These are phyloP conservation scores for Epinephelus moara DNA, from an alignment of 2,113 vertebrate species.

Conservation along the genomic window DNA sequence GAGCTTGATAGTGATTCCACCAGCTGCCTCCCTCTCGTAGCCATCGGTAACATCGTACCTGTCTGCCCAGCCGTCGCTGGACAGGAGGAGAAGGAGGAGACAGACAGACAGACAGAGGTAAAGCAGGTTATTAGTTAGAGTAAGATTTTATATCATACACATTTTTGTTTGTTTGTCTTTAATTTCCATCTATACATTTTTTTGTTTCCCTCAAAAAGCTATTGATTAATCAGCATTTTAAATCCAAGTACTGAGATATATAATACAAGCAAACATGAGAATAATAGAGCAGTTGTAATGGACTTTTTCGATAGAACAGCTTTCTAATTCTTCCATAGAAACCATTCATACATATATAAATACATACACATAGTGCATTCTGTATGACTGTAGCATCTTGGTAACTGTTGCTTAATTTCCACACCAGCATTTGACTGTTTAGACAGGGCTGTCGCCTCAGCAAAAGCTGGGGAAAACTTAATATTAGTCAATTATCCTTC, in stretches of 20 bases:
- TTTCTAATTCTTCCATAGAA: neutral
- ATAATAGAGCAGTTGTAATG: neutral
- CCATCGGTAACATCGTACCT: slow-evolving; percentile 96
- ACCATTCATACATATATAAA: neutral
- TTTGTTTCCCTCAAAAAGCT: neutral
- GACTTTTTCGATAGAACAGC: neutral
- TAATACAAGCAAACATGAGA: neutral
- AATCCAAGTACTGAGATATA: neutral
- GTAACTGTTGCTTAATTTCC: slow-evolving; percentile 7
- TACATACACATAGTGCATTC: neutral
- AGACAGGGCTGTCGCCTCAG: slow-evolving; percentile 12
- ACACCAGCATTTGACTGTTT: slow-evolving; percentile 8
- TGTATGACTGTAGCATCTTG: neutral
- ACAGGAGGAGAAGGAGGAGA: slow-evolving; percentile 10
- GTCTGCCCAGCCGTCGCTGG: slow-evolving; percentile 98
- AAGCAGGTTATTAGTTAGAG: neutral
- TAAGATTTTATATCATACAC: neutral
- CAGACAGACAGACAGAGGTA: neutral
- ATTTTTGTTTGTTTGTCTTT: neutral
- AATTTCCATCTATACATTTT: neutral
- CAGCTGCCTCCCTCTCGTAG: slow-evolving; percentile 93
- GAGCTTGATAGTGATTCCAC: slow-evolving; percentile 98
- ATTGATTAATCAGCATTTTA: neutral
- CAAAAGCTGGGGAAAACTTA: neutral
- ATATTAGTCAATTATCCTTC: neutral